phyloP scores from a whole-genome alignment of 2,113 vertebrate species.

The Proterorhinus semilunaris region DNA sequence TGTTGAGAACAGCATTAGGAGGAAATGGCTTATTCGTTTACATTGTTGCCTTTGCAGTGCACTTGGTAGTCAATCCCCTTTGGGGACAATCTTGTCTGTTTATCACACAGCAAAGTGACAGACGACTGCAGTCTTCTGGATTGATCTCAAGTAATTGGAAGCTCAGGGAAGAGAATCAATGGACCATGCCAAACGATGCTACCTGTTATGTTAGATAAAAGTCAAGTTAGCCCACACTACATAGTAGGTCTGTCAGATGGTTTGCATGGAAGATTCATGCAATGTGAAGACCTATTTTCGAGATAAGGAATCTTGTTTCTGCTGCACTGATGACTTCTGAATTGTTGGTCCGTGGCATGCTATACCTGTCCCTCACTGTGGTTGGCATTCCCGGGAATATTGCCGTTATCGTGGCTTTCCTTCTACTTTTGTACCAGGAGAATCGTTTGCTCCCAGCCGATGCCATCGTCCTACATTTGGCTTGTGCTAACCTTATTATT shows the following conservation, averaged over 20 bases:
- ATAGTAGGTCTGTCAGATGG: not conserved
- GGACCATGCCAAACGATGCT: conserved; percentile 57
- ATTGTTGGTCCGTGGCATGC: conserved; percentile 54
- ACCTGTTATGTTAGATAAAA: conserved; percentile 64
- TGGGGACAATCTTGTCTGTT: conserved; percentile 22
- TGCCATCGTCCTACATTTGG: conserved; percentile 72
- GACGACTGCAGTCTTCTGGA: conserved; percentile 68
- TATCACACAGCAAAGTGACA: conserved; percentile 40
- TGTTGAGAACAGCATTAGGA: conserved; percentile 19
- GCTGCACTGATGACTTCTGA: conserved; percentile 54
- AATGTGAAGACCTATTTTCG: not conserved
- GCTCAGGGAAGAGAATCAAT: conserved; percentile 59
- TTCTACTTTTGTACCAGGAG: conserved; percentile 54
- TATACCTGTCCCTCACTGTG: conserved; percentile 68
- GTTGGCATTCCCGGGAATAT: conserved; percentile 74
- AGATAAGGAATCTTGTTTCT: not conserved
- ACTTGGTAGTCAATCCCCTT: conserved; percentile 26
- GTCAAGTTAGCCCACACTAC: conserved; percentile 22
- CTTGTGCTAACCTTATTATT: conserved; percentile 70
- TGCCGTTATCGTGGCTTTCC: conserved; percentile 67
- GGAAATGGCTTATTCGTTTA: conserved; percentile 19
- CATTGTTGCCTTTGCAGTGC: not conserved
- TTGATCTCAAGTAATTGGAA: conserved; percentile 74
- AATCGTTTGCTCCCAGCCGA: conserved; percentile 70
- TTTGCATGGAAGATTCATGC: not conserved